Evolutionary conservation across 2,113 vertebrate species (phyloP).

Genomic region (Bujurquina vittata): DNA sequence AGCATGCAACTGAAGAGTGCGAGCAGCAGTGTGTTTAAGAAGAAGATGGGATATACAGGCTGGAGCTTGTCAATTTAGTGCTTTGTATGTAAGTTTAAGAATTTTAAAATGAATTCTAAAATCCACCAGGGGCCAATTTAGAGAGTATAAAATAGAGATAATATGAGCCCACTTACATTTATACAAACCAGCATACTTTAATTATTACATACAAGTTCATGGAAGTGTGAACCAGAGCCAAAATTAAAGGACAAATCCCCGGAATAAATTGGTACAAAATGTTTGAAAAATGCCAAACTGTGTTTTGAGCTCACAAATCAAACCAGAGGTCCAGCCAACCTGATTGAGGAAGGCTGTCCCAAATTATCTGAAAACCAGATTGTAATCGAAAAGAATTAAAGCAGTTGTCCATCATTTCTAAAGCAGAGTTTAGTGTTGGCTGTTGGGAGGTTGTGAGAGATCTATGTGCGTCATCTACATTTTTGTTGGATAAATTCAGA

Average conservation of each 20-base stretch:
- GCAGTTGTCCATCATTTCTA: background rate
- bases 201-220: background rate
- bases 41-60: background rate
- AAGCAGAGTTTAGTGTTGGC: background rate
- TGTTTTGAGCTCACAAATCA: background rate
- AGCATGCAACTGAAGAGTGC: background rate
- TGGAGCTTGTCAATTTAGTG: background rate
- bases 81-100: background rate
- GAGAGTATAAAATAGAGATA: background rate
- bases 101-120: background rate
- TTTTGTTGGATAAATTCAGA: no score
- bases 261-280: background rate
- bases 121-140: background rate
- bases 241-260: background rate
- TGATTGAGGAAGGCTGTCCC: background rate
- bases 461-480: background rate
- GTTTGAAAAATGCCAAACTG: background rate
- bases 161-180: background rate
- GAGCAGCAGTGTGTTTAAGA: background rate
- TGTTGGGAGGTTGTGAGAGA: background rate
- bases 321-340: background rate
- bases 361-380: background rate
- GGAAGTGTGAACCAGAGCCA: background rate
- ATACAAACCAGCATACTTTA: background rate
- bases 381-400: background rate